phyloP scores from a whole-genome alignment of 2,888 invertebrate species.

The Stegana nigrithorax region DNA sequence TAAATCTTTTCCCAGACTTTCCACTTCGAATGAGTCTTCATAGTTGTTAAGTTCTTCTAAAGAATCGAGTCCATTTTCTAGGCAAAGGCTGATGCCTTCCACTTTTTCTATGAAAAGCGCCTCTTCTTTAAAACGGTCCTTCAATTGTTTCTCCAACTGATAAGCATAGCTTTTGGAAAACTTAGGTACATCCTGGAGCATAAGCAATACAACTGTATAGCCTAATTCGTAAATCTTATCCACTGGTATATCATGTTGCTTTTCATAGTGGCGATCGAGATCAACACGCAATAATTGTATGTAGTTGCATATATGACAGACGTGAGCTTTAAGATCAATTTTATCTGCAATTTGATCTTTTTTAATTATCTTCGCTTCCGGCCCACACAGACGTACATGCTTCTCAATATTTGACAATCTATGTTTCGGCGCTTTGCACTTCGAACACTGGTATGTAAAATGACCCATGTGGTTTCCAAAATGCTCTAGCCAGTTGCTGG shows the following conservation, averaged over 20 bases:
- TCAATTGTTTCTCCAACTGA: slow-evolving; percentile 15
- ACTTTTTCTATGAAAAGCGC: too few relatives aligned
- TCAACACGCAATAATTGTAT: slow-evolving; percentile 75
- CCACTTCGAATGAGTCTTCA: too few relatives aligned
- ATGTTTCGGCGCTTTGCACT: slow-evolving; percentile 67
- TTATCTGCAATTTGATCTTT: neutral
- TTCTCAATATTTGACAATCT: slow-evolving; percentile 21
- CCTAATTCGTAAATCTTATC: slow-evolving; percentile 32
- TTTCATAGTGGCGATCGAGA: slow-evolving; percentile 73
- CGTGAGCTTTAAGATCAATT: slow-evolving; percentile 69
- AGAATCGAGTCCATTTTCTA: too few relatives aligned
- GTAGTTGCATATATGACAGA: slow-evolving; percentile 80
- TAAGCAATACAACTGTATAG: slow-evolving; percentile 38
- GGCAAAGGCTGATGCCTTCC: too few relatives aligned
- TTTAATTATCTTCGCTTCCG: slow-evolving; percentile 16
- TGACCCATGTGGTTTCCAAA: slow-evolving; percentile 83
- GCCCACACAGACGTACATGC: slow-evolving; percentile 34
- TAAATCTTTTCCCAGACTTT: too few relatives aligned
- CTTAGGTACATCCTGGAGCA: slow-evolving; percentile 32
- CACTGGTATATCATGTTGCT: slow-evolving; percentile 49
- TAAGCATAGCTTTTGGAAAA: slow-evolving; percentile 25
- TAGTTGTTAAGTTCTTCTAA: too few relatives aligned
- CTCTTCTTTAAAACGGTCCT: slow-evolving; percentile 10
- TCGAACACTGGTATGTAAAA: slow-evolving; percentile 75
- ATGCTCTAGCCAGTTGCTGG: slow-evolving; percentile 73